These are phyloP conservation scores for Cephalopachus bancanus DNA, from an alignment of 2,797 vertebrate species.

Conservation along the genomic window DNA sequence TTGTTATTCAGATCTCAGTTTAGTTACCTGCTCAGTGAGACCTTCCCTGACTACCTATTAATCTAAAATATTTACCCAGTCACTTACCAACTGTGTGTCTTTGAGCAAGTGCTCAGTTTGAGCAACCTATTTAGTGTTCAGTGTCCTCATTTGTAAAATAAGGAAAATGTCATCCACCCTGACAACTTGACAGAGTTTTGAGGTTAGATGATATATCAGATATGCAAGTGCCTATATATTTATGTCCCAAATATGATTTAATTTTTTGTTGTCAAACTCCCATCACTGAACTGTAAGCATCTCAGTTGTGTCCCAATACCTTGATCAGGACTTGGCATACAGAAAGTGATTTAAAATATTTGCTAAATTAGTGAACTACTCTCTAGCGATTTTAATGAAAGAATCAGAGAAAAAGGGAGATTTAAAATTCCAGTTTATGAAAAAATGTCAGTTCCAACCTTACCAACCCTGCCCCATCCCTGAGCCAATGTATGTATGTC, in stretches of 20 bases:
- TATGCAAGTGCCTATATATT: conserved; percentile 21
- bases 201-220: not conserved
- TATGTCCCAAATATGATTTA: not conserved
- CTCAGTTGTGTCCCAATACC: not conserved
- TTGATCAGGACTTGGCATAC: not conserved
- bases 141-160: not conserved
- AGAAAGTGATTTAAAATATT: not conserved
- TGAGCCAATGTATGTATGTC: not conserved
- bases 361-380: not conserved
- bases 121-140: not conserved
- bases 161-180: not conserved
- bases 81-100: not conserved
- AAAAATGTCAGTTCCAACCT: not conserved
- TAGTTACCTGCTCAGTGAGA: not conserved
- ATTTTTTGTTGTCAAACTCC: not conserved
- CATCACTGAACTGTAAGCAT: not conserved
- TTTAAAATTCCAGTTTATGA: not conserved
- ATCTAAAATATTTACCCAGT: not conserved
- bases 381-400: conserved; percentile 1
- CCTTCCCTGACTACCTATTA: not conserved
- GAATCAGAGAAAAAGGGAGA: not conserved
- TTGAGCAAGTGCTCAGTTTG: not conserved
- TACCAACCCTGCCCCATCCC: not conserved
- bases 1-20: not conserved
- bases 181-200: not conserved